Percentiles rank a stretch among this genome's conserved stretches.
Evolutionary conservation across 2,797 vertebrate genomes (phyloP).

Genomic region (Anisognathus igniventris): DNA sequence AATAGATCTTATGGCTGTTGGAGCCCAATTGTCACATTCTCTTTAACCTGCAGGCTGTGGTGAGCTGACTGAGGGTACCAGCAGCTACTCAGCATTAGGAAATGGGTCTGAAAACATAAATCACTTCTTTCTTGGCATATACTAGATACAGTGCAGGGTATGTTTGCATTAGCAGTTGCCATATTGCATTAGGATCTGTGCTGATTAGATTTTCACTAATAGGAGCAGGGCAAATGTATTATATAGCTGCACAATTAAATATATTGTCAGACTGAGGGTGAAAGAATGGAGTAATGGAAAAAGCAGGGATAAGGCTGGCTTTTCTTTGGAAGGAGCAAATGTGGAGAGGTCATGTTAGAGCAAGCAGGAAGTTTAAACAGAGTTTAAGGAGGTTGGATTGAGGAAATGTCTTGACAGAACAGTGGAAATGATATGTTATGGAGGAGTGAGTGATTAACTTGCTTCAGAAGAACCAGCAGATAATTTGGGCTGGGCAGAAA

Average conservation of each 20-base stretch:
- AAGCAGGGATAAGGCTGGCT: not conserved
- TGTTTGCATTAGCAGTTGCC: constrained; percentile 37
- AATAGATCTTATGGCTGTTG: not conserved
- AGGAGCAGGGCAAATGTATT: constrained; percentile 29
- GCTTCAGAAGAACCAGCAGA: not conserved
- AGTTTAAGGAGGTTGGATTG: not conserved
- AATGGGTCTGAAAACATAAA: constrained; percentile 6
- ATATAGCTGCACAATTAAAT: constrained; percentile 23
- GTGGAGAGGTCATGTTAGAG: not conserved
- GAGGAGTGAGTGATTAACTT: not conserved
- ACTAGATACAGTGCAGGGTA: constrained; percentile 10
- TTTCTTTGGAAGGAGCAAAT: not conserved
- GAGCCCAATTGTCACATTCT: not conserved
- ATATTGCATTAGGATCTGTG: constrained; percentile 43
- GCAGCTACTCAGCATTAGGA: not conserved
- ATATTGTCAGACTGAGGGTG: not conserved
- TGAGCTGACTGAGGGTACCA: not conserved
- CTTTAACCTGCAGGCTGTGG: not conserved
- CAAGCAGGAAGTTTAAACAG: constrained; percentile 1
- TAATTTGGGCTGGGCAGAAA: not conserved
- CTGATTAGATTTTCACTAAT: constrained; percentile 53
- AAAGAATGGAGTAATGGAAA: not conserved
- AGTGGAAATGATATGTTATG: not conserved
- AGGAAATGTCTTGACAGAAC: not conserved
- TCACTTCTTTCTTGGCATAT: not conserved